Percentiles rank a stretch among this genome's conserved stretches.
Evolutionary conservation across 2,888 invertebrate genomes (phyloP).

Genomic region (Drosophila maculinotata): DNA sequence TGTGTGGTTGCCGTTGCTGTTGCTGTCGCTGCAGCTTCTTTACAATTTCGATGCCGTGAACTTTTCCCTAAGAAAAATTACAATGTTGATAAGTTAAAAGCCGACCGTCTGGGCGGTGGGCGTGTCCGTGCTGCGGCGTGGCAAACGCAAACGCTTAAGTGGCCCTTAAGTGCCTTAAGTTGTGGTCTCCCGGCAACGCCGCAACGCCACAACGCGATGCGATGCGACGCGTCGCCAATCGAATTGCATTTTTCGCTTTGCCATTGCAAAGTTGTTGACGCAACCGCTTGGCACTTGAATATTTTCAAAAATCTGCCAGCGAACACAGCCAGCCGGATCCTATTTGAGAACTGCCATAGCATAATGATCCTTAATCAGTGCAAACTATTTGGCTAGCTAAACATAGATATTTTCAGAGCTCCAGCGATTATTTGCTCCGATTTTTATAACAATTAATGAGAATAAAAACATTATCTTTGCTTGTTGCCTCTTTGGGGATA

Average conservation of each 20-base stretch:
- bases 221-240: conserved; percentile 16
- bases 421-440: too few relatives aligned
- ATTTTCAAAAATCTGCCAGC: conserved; percentile 1
- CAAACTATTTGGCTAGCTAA: too few relatives aligned
- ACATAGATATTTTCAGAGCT: too few relatives aligned
- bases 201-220: too few relatives aligned
- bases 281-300: conserved; percentile 26
- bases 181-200: conserved; percentile 32
- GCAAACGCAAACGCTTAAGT: conserved; percentile 51
- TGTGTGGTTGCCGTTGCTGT: conserved; percentile 15
- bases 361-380: not conserved
- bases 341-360: too few relatives aligned
- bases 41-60: conserved; percentile 33
- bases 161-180: conserved; percentile 59
- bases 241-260: conserved; percentile 35
- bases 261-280: conserved; percentile 27
- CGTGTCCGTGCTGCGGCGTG: conserved; percentile 14
- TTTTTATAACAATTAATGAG: too few relatives aligned
- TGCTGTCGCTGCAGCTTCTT: too few relatives aligned
- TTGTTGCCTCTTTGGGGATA: too few relatives aligned
- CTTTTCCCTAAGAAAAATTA: conserved; percentile 50
- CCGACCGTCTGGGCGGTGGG: conserved; percentile 50
- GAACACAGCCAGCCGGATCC: too few relatives aligned
- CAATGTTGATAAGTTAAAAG: conserved; percentile 72
- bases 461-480: too few relatives aligned